Conservation (phyloP, 2,113 vertebrate species). For the Monopterus albus region DNA sequence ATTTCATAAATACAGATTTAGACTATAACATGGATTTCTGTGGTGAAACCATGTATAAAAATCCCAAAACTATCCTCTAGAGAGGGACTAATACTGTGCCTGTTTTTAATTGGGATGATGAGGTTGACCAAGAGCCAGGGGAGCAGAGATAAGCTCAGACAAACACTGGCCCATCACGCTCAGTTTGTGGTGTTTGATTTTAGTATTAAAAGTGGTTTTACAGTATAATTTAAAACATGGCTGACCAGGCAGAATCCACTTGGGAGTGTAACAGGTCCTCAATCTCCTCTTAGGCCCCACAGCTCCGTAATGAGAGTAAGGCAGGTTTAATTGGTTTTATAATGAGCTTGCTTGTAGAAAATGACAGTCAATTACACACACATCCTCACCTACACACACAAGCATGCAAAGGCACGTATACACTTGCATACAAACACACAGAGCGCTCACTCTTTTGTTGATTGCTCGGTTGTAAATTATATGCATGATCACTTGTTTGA, state of each 20-base stretch:
- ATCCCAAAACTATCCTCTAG: background rate
- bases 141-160: constrained; percentile 38
- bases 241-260: constrained; percentile 57
- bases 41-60: constrained; percentile 34
- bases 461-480: constrained; percentile 1
- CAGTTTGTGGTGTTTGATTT: constrained; percentile 54
- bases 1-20: constrained; percentile 63
- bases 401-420: background rate
- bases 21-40: constrained; percentile 50
- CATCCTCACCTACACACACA: background rate
- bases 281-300: constrained; percentile 64
- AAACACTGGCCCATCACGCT: constrained; percentile 44
- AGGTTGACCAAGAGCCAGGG: constrained; percentile 19
- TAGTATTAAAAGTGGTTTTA: constrained; percentile 47
- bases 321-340: constrained; percentile 78
- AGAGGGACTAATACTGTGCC: constrained; percentile 18
- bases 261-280: constrained; percentile 70
- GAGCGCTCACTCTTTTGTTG: background rate
- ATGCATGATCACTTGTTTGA: constrained; percentile 30
- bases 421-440: constrained; percentile 18
- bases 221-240: constrained; percentile 64
- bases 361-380: constrained; percentile 45
- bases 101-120: constrained; percentile 6
- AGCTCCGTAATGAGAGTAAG: constrained; percentile 71
- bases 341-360: constrained; percentile 69